phyloP scores from a whole-genome alignment of 2,113 vertebrate genomes.

The Coreoperca whiteheadi region DNA sequence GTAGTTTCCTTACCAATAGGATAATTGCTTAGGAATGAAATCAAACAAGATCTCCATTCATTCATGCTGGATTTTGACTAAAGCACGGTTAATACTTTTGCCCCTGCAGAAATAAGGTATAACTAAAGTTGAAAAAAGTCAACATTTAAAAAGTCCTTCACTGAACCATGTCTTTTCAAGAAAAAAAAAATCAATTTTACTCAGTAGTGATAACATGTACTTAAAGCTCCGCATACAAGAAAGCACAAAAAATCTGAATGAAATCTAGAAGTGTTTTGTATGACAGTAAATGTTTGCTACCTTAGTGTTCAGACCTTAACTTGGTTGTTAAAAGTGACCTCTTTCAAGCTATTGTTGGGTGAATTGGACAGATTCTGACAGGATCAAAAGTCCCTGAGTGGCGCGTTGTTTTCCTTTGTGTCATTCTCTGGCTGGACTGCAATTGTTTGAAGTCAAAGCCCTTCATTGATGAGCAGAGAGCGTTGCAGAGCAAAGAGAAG shows the following conservation, averaged over 20 bases:
- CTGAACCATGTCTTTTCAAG: background rate
- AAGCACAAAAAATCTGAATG: background rate
- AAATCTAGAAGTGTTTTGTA: background rate
- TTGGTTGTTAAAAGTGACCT: background rate
- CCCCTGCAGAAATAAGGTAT: constrained; percentile 34
- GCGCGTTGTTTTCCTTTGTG: constrained; percentile 42
- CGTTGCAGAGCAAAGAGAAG: constrained; percentile 45
- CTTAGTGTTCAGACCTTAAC: background rate
- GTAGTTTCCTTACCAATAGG: constrained; percentile 49
- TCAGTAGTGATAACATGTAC: background rate
- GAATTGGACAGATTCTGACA: constrained; percentile 24
- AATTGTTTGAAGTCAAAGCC: constrained; percentile 63
- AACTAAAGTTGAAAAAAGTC: background rate
- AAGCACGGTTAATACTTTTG: constrained; percentile 25
- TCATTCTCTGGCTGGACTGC: constrained; percentile 35
- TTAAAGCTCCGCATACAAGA: background rate
- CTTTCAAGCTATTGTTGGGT: constrained; percentile 20
- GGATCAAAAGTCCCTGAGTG: constrained; percentile 33
- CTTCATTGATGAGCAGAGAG: constrained; percentile 57
- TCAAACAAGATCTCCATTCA: constrained; percentile 58
- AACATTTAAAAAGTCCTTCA: background rate
- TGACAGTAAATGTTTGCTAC: background rate
- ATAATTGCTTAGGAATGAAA: constrained; percentile 59
- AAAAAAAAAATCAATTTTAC: background rate
- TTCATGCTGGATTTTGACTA: constrained; percentile 57